Evolutionary conservation across 2,797 vertebrate genomes (phyloP).

Genomic region (Odontamblyopus lacepedii): DNA sequence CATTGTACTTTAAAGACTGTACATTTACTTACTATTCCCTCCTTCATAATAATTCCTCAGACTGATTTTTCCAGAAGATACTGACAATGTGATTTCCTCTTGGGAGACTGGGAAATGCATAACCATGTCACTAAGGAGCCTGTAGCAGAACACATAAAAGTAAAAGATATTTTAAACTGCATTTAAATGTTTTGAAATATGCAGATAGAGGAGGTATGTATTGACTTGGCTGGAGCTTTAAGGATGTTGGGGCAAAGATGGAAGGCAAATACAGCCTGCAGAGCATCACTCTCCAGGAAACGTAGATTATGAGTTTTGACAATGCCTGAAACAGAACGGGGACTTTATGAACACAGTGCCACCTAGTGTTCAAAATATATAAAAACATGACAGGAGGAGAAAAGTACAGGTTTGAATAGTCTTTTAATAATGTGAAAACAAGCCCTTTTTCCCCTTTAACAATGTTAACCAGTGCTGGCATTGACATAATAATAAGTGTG

Average conservation of each 20-base stretch:
- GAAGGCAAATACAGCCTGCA: slow-evolving; percentile 88
- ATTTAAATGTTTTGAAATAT: no score
- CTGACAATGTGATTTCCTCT: slow-evolving; percentile 90
- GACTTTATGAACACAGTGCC: slow-evolving; percentile 54
- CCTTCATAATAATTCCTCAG: slow-evolving; percentile 85
- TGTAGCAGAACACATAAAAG: slow-evolving; percentile 44
- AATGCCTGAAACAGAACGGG: slow-evolving; percentile 76
- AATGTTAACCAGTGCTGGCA: background rate
- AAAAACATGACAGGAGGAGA: slow-evolving; percentile 6
- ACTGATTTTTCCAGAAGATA: slow-evolving; percentile 80
- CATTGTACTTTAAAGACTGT: background rate
- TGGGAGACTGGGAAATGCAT: slow-evolving; percentile 87
- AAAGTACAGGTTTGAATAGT: background rate
- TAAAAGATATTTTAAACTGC: background rate
- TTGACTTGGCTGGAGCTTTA: slow-evolving; percentile 88
- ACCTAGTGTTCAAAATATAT: slow-evolving; percentile 53
- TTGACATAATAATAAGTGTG: background rate
- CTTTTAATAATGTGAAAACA: background rate
- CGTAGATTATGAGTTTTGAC: slow-evolving; percentile 89
- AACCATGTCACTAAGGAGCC: slow-evolving; percentile 85
- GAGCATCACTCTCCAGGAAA: slow-evolving; percentile 87
- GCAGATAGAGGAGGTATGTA: no score
- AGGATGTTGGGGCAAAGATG: slow-evolving; percentile 85
- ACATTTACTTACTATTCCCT: slow-evolving; percentile 71
- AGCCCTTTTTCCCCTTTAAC: background rate